Percentiles rank a stretch among this genome's conserved stretches.
Evolutionary conservation across 1,140 invertebrate genomes (phyloP).

Genomic region (Oryctes rhinoceros): DNA sequence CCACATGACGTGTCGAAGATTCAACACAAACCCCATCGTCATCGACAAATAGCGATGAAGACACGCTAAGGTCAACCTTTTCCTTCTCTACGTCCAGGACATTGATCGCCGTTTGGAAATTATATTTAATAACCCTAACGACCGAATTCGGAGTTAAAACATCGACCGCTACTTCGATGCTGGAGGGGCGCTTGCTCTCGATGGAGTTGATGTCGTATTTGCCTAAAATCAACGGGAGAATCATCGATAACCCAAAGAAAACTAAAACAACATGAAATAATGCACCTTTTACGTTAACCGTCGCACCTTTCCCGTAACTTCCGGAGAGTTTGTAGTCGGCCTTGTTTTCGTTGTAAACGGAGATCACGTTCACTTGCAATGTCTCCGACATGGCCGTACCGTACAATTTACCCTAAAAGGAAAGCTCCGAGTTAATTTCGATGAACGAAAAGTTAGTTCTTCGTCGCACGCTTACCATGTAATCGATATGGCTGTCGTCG

Average conservation of each 20-base stretch:
- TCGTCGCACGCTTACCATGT: constrained; percentile 56
- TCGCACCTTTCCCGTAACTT: constrained; percentile 53
- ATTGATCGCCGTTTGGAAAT: neutral
- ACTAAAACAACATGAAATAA: neutral
- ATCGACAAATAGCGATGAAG: neutral
- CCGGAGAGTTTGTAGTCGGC: constrained; percentile 49
- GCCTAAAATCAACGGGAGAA: neutral
- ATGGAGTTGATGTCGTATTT: neutral
- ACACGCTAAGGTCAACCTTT: neutral
- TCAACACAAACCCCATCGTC: neutral
- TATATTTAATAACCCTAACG: neutral
- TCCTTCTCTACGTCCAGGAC: neutral
- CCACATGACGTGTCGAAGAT: neutral
- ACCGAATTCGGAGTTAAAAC: neutral
- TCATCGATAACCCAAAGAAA: neutral
- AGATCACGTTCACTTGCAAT: constrained; percentile 50
- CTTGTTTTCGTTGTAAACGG: constrained; percentile 53
- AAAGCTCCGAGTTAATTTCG: neutral
- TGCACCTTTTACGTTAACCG: constrained; percentile 51
- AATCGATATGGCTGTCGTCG: constrained; percentile 57
- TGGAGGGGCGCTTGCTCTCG: neutral
- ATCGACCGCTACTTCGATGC: neutral
- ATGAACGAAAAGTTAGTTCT: no score
- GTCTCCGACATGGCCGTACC: constrained; percentile 61
- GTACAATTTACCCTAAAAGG: constrained; percentile 48